Percentiles rank a stretch among this genome's conserved stretches.
Evolutionary conservation across 2,888 invertebrate genomes (phyloP).

Genomic region (Lomographa bimaculata): DNA sequence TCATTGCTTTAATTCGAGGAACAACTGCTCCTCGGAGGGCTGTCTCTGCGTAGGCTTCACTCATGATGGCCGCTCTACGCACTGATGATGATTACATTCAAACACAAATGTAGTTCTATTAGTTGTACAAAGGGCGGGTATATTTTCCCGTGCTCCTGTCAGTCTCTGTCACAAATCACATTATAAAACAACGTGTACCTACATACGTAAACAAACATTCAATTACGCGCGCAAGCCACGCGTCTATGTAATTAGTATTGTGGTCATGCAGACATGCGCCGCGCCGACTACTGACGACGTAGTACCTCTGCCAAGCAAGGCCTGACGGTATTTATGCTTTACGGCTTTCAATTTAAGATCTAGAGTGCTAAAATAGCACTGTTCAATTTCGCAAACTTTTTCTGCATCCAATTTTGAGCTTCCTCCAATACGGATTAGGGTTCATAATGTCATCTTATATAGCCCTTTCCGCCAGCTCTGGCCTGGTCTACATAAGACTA

Average conservation of each 20-base stretch:
- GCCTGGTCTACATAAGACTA: constrained; percentile 24
- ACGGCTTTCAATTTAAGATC: background rate
- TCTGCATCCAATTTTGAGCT: background rate
- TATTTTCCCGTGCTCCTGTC: no score
- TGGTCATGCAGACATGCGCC: constrained; percentile 20
- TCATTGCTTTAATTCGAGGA: no score
- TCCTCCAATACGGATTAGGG: background rate
- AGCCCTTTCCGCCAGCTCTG: constrained; percentile 4
- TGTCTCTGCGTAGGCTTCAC: no score
- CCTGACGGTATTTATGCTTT: background rate
- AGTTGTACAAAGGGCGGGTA: no score
- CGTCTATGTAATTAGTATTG: constrained; percentile 21
- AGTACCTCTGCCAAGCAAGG: background rate
- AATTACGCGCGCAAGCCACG: constrained; percentile 27
- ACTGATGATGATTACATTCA: no score
- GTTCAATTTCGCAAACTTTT: no score
- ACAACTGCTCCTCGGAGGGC: no score
- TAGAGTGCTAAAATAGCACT: no score
- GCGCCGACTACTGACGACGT: constrained; percentile 10
- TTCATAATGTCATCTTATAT: background rate
- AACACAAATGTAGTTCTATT: no score
- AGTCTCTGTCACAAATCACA: no score
- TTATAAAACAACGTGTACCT: no score
- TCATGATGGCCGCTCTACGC: no score
- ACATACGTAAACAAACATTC: constrained; percentile 29